Evolutionary conservation across 2,888 invertebrate genomes (phyloP), one percentile per base, ranked within the genome.

Genomic region (Cylloceria caligata): DNA sequence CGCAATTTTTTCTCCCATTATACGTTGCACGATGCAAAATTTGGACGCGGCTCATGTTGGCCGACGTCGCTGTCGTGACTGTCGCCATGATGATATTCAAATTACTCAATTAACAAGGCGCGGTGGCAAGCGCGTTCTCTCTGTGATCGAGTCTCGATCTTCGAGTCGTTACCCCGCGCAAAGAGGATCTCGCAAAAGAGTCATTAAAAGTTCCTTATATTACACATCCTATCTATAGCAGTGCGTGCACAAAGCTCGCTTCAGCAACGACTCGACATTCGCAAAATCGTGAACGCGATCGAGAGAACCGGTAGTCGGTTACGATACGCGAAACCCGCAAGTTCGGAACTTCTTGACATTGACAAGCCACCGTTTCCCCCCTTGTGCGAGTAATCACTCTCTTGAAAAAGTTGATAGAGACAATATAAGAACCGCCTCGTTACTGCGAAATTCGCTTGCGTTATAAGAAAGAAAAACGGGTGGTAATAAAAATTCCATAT

Each of bases 201-300:
- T 81, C 81, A 81, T 81, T 78, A 78, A 81, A 81, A 81, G 73
- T 78, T 81, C 81, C 74, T 81, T 81, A 78, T 74, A 81, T 78
- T 81, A 78, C 77, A 47, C 27, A 69, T 68, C 45, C 49, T 49
- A 21, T 42, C 65, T 21, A 13, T 24, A 67, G 42, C 30, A 19
- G 30, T 34, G n/a, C 11, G 11, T 52, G 30, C 36, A 21, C 6
- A 7, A 7, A 21, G 52, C 24, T 39, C 4, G 19, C 62, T 36
- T 49, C 49, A 39, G 30, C 30, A 45, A 24, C 67, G 60, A 76
- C 13, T 57, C 11, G 62, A 68, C 47, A 62, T 16, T 45, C 47
- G 62, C 49, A 39, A 69, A 80, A 74, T 74, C 36, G 64, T 52
- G 42, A 62, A 67, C 57, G 39, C 42, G 16, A 52, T 52, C 49